Conservation (phyloP, 1,140 invertebrate species). For the Dendrolimus kikuchii region DNA sequence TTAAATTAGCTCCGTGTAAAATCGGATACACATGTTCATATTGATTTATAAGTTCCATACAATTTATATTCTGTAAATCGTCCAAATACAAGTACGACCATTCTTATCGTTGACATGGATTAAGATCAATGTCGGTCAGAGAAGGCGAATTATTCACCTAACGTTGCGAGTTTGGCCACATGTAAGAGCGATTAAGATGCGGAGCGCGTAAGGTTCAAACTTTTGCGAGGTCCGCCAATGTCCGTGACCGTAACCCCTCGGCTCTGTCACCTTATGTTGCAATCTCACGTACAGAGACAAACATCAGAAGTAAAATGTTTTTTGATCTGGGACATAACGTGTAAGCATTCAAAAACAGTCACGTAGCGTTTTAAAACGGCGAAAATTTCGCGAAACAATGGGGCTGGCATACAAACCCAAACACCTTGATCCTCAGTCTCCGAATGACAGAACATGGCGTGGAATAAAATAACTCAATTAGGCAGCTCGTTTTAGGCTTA, state of each 20-base stretch:
- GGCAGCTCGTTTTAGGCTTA: too few relatives aligned
- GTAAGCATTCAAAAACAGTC: constrained; percentile 38
- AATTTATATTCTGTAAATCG: background rate
- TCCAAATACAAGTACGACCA: background rate
- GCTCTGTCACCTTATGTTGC: constrained; percentile 33
- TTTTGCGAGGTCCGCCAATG: constrained; percentile 36
- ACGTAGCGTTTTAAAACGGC: constrained; percentile 30
- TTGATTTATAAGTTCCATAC: background rate
- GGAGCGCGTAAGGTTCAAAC: constrained; percentile 33
- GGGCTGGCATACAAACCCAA: constrained; percentile 36
- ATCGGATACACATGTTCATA: too few relatives aligned
- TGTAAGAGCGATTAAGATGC: constrained; percentile 24
- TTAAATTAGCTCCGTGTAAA: too few relatives aligned
- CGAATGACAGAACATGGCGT: constrained; percentile 4
- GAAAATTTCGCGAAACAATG: constrained; percentile 37
- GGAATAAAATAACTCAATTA: constrained; percentile 5
- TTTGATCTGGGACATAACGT: constrained; percentile 54
- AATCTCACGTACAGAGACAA: constrained; percentile 52
- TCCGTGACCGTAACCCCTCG: constrained; percentile 44
- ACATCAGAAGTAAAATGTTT: constrained; percentile 49
- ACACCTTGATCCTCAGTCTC: constrained; percentile 6
- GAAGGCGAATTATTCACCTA: constrained; percentile 20
- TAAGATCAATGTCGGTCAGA: constrained; percentile 15
- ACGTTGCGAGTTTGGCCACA: constrained; percentile 18
- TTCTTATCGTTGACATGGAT: constrained; percentile 5